A percentile compares a stretch with the other conserved stretches of the same genome.
phyloP scores from a whole-genome alignment of 2,797 vertebrate species.

The Semaprochilodus insignis region DNA sequence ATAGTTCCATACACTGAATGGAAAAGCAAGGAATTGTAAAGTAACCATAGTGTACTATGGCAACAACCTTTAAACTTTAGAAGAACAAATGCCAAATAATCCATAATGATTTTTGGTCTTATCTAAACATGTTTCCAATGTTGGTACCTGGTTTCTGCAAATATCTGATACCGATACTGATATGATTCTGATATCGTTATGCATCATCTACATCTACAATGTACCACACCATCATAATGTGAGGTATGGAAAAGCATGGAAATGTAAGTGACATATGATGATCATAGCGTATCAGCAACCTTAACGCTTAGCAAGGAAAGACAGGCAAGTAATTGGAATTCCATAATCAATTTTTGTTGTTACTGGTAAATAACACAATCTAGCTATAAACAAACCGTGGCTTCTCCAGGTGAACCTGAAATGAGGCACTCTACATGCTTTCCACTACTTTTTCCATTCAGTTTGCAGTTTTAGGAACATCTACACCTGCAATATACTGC shows the following conservation, averaged over 20 bases:
- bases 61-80: too few species aligned
- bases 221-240: background rate
- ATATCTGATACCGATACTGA: too few species aligned
- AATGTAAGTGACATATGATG: background rate
- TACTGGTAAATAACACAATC: background rate
- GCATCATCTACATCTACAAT: background rate
- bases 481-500: background rate
- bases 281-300: background rate
- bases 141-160: too few species aligned
- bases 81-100: too few species aligned
- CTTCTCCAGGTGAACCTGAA: background rate
- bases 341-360: too few species aligned
- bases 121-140: too few species aligned
- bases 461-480: background rate
- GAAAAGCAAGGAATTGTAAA: too few species aligned
- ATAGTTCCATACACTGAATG: too few species aligned
- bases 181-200: too few species aligned
- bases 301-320: background rate
- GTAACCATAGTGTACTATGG: too few species aligned
- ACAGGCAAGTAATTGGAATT: background rate
- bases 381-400: background rate
- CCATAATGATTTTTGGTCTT: too few species aligned
- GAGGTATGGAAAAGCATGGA: background rate
- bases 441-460: background rate
- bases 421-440: background rate